phyloP scores from a whole-genome alignment of 2,888 invertebrate species.

The Pterostichus madidus region DNA sequence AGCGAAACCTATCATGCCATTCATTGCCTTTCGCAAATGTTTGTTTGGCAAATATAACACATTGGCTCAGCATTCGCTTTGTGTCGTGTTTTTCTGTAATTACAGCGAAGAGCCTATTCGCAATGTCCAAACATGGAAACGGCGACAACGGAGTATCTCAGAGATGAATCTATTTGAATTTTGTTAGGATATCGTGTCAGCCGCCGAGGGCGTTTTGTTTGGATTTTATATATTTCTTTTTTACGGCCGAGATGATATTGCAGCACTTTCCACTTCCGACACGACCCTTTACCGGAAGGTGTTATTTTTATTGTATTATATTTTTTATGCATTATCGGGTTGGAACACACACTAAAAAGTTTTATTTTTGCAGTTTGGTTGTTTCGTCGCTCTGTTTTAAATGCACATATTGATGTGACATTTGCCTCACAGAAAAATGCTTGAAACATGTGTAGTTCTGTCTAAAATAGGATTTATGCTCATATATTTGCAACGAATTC shows the following conservation, averaged over 20 bases:
- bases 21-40: conserved; percentile 23
- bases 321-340: conserved; percentile 55
- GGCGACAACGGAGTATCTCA: conserved; percentile 22
- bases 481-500: conserved; percentile 11
- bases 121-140: conserved; percentile 8
- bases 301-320: conserved; percentile 60
- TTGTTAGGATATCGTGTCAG: conserved; percentile 45
- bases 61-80: conserved; percentile 26
- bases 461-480: conserved; percentile 17
- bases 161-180: conserved; percentile 51
- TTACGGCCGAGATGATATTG: conserved; percentile 50
- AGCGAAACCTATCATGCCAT: not conserved
- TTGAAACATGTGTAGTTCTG: conserved; percentile 30
- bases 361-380: conserved; percentile 32
- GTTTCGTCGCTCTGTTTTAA: conserved; percentile 29
- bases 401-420: conserved; percentile 52
- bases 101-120: conserved; percentile 15
- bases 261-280: conserved; percentile 50
- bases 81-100: conserved; percentile 46
- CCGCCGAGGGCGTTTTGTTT: conserved; percentile 40
- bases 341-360: conserved; percentile 32
- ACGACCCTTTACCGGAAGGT: conserved; percentile 53
- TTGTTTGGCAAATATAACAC: conserved; percentile 21
- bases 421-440: conserved; percentile 39
- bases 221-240: conserved; percentile 51